phyloP scores from a whole-genome alignment of 92 coral and sea anemone species.

The Plumapathes pennacea region DNA sequence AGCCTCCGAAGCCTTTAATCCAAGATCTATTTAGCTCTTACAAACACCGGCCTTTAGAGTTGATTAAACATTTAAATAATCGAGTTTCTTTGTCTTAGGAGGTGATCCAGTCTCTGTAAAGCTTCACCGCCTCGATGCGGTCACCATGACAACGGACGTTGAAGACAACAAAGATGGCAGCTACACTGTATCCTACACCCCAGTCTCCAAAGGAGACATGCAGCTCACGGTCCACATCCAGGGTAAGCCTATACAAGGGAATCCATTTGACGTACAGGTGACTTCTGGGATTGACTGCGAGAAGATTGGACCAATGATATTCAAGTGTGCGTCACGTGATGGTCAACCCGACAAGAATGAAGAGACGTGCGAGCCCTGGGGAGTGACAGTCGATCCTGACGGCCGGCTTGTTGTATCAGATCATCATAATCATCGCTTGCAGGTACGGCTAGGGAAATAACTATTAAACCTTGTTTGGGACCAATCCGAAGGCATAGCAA shows the following conservation, averaged over 20 bases:
- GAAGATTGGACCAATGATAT: slow-evolving; percentile 67
- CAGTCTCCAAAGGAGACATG: slow-evolving; percentile 72
- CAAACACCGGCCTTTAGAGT: not conserved
- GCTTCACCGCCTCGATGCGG: slow-evolving; percentile 68
- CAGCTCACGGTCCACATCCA: slow-evolving; percentile 72
- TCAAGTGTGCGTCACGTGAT: slow-evolving; percentile 50
- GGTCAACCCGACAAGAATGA: slow-evolving; percentile 37
- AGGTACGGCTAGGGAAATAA: too few relatives aligned
- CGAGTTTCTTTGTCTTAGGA: slow-evolving; percentile 48
- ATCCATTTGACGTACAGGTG: slow-evolving; percentile 79
- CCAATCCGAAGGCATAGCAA: not conserved
- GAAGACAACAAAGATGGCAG: slow-evolving; percentile 67
- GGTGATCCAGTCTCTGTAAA: slow-evolving; percentile 73
- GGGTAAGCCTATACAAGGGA: slow-evolving; percentile 81
- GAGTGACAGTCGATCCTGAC: slow-evolving; percentile 65
- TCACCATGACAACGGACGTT: slow-evolving; percentile 71
- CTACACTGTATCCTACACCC: slow-evolving; percentile 63
- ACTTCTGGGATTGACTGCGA: slow-evolving; percentile 82
- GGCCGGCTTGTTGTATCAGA: slow-evolving; percentile 73
- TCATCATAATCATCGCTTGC: slow-evolving; percentile 74
- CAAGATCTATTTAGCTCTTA: not conserved
- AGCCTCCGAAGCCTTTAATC: not conserved
- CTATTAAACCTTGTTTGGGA: not conserved
- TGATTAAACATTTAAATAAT: not conserved
- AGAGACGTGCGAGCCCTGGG: slow-evolving; percentile 84